Evolutionary conservation across 2,113 vertebrate genomes (phyloP).

Genomic region (Phyllostomus hastatus): DNA sequence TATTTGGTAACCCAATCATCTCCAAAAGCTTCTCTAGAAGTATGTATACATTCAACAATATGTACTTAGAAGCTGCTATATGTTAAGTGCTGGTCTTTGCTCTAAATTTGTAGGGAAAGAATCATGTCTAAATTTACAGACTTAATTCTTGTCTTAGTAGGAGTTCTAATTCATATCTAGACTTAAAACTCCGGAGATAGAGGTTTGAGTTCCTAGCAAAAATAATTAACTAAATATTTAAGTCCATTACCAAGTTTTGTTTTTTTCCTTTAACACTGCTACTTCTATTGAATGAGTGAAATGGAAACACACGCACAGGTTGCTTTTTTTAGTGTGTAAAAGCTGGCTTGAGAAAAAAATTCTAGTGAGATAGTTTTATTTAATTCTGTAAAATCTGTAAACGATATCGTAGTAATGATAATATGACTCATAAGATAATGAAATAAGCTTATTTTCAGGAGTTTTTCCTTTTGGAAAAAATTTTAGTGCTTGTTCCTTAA

Average conservation of each 20-base stretch:
- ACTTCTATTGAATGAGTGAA: background rate
- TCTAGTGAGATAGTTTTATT: background rate
- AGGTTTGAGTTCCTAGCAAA: background rate
- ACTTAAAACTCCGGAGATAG: background rate
- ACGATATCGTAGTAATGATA: conserved; percentile 20
- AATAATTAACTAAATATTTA: conserved; percentile 18
- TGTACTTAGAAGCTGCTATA: background rate
- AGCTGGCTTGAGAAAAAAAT: background rate
- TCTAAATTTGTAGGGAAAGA: background rate
- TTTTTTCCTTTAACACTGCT: background rate
- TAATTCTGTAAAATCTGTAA: conserved; percentile 72
- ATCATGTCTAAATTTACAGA: background rate
- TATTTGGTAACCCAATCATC: background rate
- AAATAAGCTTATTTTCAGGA: conserved; percentile 48
- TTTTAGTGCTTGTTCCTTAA: background rate
- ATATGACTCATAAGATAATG: background rate
- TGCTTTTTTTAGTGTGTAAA: background rate
- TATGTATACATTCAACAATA: background rate
- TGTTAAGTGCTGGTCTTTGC: background rate
- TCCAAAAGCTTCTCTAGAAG: background rate
- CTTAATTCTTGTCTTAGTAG: background rate
- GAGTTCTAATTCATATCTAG: background rate
- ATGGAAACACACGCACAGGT: background rate
- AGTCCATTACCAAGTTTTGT: background rate
- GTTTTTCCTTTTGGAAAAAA: conserved; percentile 33